Evolutionary conservation across 2,797 vertebrate species (phyloP).

Genomic region (Coracias cyanogaster): DNA sequence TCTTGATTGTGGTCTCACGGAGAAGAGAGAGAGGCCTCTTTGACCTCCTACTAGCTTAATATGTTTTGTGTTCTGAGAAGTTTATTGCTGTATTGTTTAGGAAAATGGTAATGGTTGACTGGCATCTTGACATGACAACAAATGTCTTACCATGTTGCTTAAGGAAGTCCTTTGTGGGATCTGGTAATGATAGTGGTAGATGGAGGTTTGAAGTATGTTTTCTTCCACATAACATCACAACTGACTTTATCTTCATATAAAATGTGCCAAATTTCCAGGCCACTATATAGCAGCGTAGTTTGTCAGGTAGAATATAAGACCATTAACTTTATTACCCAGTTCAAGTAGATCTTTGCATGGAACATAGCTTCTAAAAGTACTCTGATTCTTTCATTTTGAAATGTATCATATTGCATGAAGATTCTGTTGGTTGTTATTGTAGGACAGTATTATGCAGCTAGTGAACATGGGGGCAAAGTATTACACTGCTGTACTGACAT

Average conservation of each 20-base stretch:
- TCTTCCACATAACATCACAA: neutral
- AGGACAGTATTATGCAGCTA: neutral
- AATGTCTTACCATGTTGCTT: neutral
- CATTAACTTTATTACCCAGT: neutral
- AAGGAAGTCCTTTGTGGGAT: neutral
- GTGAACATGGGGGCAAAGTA: neutral
- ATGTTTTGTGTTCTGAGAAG: neutral
- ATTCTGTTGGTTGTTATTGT: neutral
- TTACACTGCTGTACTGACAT: neutral
- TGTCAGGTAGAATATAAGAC: neutral
- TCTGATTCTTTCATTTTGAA: neutral
- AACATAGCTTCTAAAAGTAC: neutral
- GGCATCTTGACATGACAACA: neutral
- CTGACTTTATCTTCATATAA: neutral
- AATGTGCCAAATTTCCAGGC: neutral
- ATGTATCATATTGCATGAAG: neutral
- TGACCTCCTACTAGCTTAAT: neutral
- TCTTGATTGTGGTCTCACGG: neutral
- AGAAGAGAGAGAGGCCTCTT: neutral
- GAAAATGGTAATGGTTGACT: neutral
- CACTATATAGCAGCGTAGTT: neutral
- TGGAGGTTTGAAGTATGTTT: neutral
- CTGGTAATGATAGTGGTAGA: neutral
- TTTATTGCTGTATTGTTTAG: neutral
- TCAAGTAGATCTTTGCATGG: neutral